Evolutionary conservation across 2,797 vertebrate species (phyloP), one percentile per base, ranked within the genome.

Genomic region (Naso thynnoides): DNA sequence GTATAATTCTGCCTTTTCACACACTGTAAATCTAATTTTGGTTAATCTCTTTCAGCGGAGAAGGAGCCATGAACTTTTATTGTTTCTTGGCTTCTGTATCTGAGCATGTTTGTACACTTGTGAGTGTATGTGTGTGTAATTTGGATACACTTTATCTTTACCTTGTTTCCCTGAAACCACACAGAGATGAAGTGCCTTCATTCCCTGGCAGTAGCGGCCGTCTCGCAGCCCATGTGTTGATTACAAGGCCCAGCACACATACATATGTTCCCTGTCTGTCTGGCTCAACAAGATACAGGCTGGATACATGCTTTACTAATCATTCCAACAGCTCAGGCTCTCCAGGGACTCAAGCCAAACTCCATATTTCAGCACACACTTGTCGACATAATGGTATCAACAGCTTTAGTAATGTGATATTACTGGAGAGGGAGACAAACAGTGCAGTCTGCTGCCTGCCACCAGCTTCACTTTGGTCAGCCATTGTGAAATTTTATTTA

Each of bases 211-310:
- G 74, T 48, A 64, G 67, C 61, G 7, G 58, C 62, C 54, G 56
- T 70, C 58, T 68, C 54, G 10, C 78, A 83, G 79, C 66, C 77
- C 86, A 83, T 87, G 85, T 90, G 90, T 80, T 85, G 86, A 82
- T 85, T 83, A 90, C 83, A 86, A 85, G 82, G 79, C 85, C 79
- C 78, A 65, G 79, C 70, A 83, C 73, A 78, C 79, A 76, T 83
- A 88, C 90, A 92, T 90, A 91, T 92, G 83, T 84, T 91, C 78
- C 31, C 83, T 86, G 87, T 91, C 86, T 79, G 71, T 88, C 75
- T 80, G 72, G 78, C 83, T 73, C 84, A 76, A 81, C 72, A 65
- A 82, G 79, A 79, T 66, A 68, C 88, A 81, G 76, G 60, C 86
- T 82, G 82, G 53, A 84, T 82, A 67, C 76, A 79, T 45, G 87